These are phyloP conservation scores for Euura saliciscinereae DNA, from an alignment of 1,140 invertebrate genomes.

Conservation along the genomic window DNA sequence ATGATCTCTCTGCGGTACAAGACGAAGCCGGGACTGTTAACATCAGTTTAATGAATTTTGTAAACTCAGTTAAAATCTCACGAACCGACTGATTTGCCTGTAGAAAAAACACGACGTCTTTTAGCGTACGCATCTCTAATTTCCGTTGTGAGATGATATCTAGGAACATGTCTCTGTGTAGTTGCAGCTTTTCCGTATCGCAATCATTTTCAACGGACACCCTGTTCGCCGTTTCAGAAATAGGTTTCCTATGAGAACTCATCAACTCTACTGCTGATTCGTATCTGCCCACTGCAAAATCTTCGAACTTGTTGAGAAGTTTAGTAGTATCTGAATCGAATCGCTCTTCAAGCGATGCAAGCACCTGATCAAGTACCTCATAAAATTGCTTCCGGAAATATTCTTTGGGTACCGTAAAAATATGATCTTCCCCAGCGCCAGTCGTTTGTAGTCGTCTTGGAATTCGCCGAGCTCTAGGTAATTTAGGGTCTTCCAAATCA, in stretches of 20 bases:
- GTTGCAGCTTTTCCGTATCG: neutral
- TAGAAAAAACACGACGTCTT: neutral
- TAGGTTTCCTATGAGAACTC: neutral
- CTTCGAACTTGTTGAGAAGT: neutral
- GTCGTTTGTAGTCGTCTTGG: slow-evolving; percentile 18
- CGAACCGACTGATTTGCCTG: neutral
- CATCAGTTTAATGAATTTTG: slow-evolving; percentile 18
- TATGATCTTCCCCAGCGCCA: neutral
- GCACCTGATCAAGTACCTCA: neutral
- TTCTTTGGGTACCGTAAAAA: neutral
- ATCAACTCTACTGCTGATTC: neutral
- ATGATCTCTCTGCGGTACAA: slow-evolving; percentile 25
- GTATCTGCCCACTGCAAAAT: neutral
- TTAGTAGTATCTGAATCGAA: neutral
- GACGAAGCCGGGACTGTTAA: slow-evolving; percentile 27
- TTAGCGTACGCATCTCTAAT: neutral
- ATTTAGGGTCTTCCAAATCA: slow-evolving; percentile 16
- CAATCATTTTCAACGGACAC: neutral
- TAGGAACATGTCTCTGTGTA: neutral
- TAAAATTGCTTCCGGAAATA: neutral
- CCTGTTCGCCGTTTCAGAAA: neutral
- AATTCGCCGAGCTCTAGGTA: slow-evolving; percentile 12
- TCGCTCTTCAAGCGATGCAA: neutral
- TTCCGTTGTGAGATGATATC: neutral
- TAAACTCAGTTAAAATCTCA: slow-evolving; percentile 12